phyloP scores from a whole-genome alignment of 2,888 invertebrate genomes.

The Melangyna quadrimaculata region DNA sequence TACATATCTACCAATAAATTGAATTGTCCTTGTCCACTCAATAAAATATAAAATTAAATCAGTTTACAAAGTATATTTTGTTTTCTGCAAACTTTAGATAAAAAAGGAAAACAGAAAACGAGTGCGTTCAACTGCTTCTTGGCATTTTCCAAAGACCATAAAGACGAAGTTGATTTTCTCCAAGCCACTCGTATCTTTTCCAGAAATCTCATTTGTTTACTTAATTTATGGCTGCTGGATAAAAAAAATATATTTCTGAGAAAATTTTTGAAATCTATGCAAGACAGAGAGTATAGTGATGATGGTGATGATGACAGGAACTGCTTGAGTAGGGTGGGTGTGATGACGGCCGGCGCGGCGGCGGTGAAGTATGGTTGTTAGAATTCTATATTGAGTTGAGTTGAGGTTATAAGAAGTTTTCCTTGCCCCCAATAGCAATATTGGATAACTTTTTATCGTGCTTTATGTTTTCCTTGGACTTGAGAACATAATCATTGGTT shows the following conservation, averaged over 20 bases:
- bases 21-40: background rate
- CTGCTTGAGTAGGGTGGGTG: background rate
- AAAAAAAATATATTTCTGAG: background rate
- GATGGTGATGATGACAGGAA: background rate
- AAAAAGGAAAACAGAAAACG: background rate
- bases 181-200: background rate
- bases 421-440: background rate
- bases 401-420: background rate
- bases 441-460: background rate
- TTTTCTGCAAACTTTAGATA: background rate
- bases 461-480: background rate
- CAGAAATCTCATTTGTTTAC: background rate
- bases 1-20: too few species aligned
- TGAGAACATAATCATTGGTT: background rate
- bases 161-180: background rate
- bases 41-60: background rate
- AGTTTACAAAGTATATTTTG: background rate
- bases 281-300: background rate
- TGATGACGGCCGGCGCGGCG: background rate
- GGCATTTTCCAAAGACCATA: background rate
- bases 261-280: background rate
- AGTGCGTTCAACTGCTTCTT: conserved; percentile 6
- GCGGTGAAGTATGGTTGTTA: background rate
- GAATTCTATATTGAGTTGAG: background rate
- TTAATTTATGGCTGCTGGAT: background rate